phyloP scores from a whole-genome alignment of 2,888 invertebrate genomes.

The Apantesis nais region DNA sequence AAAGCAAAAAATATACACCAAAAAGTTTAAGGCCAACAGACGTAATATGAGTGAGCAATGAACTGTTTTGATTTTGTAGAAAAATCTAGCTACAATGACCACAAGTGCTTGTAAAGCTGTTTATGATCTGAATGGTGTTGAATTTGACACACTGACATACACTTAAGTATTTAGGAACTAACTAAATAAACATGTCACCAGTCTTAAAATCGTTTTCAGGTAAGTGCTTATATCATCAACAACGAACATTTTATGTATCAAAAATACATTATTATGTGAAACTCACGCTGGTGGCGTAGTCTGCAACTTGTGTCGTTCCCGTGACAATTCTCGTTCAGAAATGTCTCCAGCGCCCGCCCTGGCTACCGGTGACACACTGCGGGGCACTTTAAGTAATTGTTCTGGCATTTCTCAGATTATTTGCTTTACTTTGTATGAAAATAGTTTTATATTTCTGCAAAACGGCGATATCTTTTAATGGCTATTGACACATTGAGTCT shows the following conservation, averaged over 20 bases:
- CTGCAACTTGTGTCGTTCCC: constrained; percentile 68
- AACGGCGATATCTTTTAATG: constrained; percentile 1
- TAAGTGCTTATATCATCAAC: neutral
- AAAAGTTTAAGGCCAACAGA: neutral
- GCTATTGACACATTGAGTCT: constrained; percentile 21
- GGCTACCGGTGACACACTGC: constrained; percentile 69
- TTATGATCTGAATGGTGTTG: too few species aligned
- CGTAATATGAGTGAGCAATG: too few species aligned
- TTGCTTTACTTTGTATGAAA: constrained; percentile 1
- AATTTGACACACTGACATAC: too few species aligned
- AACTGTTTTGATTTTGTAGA: too few species aligned
- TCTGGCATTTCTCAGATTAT: constrained; percentile 62
- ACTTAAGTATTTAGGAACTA: neutral
- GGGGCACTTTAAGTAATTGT: constrained; percentile 62
- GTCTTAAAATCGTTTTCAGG: neutral
- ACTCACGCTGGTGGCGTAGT: constrained; percentile 71
- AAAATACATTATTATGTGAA: neutral
- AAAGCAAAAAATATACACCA: too few species aligned
- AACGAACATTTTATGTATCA: neutral
- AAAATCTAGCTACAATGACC: too few species aligned
- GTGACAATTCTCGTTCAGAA: constrained; percentile 71
- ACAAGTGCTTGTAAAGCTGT: too few species aligned
- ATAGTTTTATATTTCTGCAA: constrained; percentile 7
- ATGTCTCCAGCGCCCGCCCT: constrained; percentile 76
- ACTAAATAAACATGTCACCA: neutral